phyloP scores from a whole-genome alignment of 2,888 invertebrate species.

The Drosophila setosimentum region DNA sequence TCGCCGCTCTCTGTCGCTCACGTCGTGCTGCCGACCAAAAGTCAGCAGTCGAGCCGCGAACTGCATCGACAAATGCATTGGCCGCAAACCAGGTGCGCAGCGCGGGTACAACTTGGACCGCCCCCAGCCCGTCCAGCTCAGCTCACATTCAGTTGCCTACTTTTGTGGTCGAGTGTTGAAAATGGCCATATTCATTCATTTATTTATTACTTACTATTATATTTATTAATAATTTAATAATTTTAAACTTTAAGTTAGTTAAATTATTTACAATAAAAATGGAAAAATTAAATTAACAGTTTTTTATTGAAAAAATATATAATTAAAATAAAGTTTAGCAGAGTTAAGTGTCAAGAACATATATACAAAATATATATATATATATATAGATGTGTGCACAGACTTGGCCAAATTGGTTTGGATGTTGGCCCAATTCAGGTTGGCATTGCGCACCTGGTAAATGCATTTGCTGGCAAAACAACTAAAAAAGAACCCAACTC shows the following conservation, averaged over 20 bases:
- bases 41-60: constrained; percentile 33
- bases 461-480: constrained; percentile 78
- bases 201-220: neutral
- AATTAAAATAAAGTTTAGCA: neutral
- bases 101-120: constrained; percentile 2
- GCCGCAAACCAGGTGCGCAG: constrained; percentile 48
- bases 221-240: neutral
- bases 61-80: constrained; percentile 57
- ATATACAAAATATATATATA: neutral
- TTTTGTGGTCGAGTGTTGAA: too few species aligned
- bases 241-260: neutral
- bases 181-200: neutral
- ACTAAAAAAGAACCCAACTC: constrained; percentile 55
- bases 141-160: constrained; percentile 30
- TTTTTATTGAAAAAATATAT: neutral
- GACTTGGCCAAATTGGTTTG: neutral
- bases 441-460: constrained; percentile 66
- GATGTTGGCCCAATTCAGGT: neutral
- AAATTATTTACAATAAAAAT: neutral
- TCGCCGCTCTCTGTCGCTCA: constrained; percentile 22
- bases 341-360: neutral
- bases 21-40: constrained; percentile 34
- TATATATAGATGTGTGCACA: too few species aligned
- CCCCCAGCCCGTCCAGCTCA: neutral
- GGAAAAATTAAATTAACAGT: neutral